phyloP scores from a whole-genome alignment of 2,113 vertebrate species.

The Octodon degus region DNA sequence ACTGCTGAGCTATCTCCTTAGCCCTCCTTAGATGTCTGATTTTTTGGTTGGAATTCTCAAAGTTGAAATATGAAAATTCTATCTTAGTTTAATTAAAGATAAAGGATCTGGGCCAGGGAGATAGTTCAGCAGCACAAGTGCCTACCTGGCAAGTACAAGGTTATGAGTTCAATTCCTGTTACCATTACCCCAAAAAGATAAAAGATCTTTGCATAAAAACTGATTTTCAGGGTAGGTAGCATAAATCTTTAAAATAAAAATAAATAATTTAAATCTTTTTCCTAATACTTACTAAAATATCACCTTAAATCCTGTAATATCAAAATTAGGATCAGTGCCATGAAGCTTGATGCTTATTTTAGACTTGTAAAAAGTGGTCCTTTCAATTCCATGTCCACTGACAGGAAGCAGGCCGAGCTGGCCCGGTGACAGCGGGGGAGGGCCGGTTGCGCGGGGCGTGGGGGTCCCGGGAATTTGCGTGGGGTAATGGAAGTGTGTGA shows the following conservation, averaged over 20 bases:
- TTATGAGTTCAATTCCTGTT: no score
- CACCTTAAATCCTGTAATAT: background rate
- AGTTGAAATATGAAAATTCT: conserved; percentile 55
- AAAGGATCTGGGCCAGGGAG: background rate
- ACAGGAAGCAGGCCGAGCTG: background rate
- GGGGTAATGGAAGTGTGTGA: background rate
- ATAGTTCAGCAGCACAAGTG: no score
- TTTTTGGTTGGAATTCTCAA: conserved; percentile 56
- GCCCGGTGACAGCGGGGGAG: background rate
- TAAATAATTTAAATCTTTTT: conserved; percentile 46
- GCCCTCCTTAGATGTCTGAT: background rate
- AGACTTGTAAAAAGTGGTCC: background rate
- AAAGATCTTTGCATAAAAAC: conserved; percentile 31
- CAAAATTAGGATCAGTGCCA: background rate
- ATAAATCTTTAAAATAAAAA: conserved; percentile 37
- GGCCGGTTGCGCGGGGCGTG: background rate
- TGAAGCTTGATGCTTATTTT: conserved; percentile 36
- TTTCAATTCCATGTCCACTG: background rate
- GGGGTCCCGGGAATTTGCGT: background rate
- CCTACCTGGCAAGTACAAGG: no score
- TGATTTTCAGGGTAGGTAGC: background rate
- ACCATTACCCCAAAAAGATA: background rate
- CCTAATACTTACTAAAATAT: conserved; percentile 33
- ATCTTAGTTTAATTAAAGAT: conserved; percentile 8
- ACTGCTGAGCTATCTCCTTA: no score